These are phyloP conservation scores for Speoplatyrhinus poulsoni DNA, from an alignment of 2,113 vertebrate species.

Conservation along the genomic window DNA sequence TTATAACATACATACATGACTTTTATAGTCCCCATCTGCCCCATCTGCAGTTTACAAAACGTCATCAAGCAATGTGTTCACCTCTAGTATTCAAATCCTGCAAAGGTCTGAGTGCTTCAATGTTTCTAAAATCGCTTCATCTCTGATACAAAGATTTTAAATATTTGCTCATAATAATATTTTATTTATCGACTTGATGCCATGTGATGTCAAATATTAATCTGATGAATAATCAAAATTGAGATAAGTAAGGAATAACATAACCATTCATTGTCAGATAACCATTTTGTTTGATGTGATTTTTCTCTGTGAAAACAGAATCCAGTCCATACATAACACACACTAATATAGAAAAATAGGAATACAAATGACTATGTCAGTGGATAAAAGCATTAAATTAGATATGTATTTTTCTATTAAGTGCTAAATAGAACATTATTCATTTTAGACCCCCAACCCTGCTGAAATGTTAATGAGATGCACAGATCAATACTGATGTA, in stretches of 20 bases:
- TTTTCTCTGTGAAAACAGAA: slow-evolving; percentile 15
- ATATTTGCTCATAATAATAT: slow-evolving; percentile 1
- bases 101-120: neutral
- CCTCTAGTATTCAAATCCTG: neutral
- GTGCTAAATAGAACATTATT: slow-evolving; percentile 53
- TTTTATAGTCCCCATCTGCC: slow-evolving; percentile 11
- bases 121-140: slow-evolving; percentile 6
- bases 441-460: slow-evolving; percentile 24
- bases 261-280: slow-evolving; percentile 41
- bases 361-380: slow-evolving; percentile 21
- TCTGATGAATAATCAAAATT: slow-evolving; percentile 13
- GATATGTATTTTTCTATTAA: slow-evolving; percentile 31
- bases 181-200: neutral
- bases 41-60: slow-evolving; percentile 48
- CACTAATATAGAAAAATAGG: slow-evolving; percentile 15
- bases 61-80: neutral
- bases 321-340: slow-evolving; percentile 15
- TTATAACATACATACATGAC: slow-evolving; percentile 23
- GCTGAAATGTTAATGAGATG: slow-evolving; percentile 11
- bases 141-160: slow-evolving; percentile 20
- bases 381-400: slow-evolving; percentile 16
- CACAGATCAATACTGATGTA: slow-evolving; percentile 7
- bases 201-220: neutral
- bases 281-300: too few species aligned
- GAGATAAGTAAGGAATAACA: slow-evolving; percentile 57